A percentile compares a stretch with the other conserved stretches of the same genome.
phyloP scores from a whole-genome alignment of 2,888 invertebrate species.

The Thymelicus lineola region DNA sequence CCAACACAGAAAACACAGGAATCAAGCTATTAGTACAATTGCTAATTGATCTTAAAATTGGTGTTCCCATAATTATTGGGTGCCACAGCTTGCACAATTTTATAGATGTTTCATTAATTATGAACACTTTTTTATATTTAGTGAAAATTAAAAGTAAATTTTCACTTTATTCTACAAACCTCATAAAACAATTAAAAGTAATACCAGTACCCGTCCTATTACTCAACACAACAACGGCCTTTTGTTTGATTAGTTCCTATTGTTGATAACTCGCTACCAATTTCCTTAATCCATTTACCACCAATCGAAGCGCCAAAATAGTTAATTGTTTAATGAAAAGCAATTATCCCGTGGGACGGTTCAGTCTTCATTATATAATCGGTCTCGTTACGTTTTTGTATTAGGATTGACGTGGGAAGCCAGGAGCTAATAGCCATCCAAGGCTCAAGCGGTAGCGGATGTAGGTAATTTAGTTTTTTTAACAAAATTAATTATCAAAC shows the following conservation, averaged over 20 bases:
- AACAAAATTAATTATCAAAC: slow-evolving; percentile 19
- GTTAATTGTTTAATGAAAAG: slow-evolving; percentile 76
- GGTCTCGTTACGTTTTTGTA: slow-evolving; percentile 67
- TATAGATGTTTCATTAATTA: no score
- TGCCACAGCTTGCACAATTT: no score
- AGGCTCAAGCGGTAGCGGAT: slow-evolving; percentile 38
- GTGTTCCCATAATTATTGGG: no score
- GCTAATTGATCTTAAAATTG: no score
- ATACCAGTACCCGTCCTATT: background rate
- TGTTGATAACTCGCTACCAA: slow-evolving; percentile 37
- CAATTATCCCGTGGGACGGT: slow-evolving; percentile 70
- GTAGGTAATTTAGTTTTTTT: slow-evolving; percentile 32
- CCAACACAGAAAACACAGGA: no score
- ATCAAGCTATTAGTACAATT: no score
- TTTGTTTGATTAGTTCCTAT: slow-evolving; percentile 27
- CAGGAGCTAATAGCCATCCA: slow-evolving; percentile 45
- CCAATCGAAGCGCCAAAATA: slow-evolving; percentile 52
- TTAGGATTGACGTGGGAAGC: slow-evolving; percentile 80
- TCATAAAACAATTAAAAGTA: background rate
- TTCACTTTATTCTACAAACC: background rate
- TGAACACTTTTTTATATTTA: no score
- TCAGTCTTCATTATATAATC: slow-evolving; percentile 66
- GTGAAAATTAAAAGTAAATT: no score
- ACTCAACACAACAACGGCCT: slow-evolving; percentile 1
- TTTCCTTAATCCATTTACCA: slow-evolving; percentile 43